Conservation (phyloP, 2,797 vertebrate genomes). For the Heliangelus exortis region DNA sequence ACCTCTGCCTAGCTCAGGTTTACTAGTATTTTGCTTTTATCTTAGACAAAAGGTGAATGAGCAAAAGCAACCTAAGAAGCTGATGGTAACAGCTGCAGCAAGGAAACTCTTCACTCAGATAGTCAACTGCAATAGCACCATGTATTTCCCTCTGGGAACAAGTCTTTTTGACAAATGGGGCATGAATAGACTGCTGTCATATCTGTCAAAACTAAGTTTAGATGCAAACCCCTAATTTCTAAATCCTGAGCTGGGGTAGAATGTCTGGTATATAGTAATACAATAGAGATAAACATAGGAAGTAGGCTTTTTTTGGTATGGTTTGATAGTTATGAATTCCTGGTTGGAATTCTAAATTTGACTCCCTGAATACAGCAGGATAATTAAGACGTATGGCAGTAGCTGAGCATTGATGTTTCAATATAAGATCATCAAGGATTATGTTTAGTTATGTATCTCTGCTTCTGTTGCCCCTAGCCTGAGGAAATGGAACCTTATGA, state of each 20-base stretch:
- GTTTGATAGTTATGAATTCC: background rate
- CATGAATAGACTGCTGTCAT: background rate
- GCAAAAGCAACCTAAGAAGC: background rate
- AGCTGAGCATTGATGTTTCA: background rate
- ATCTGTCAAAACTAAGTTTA: background rate
- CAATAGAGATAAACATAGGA: background rate
- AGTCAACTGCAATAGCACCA: background rate
- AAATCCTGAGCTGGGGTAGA: background rate
- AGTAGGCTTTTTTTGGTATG: background rate
- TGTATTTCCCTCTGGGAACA: background rate
- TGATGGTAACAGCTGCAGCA: background rate
- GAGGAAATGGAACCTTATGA: conserved; percentile 56
- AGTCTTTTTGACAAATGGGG: background rate
- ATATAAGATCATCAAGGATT: background rate
- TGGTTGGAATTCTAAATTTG: background rate
- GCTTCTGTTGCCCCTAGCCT: conserved; percentile 6
- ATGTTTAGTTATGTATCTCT: background rate
- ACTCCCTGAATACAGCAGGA: background rate
- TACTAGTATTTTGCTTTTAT: background rate
- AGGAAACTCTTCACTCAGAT: background rate
- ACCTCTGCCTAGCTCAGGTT: background rate
- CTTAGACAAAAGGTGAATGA: background rate
- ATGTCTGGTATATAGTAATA: background rate
- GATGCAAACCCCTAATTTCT: background rate
- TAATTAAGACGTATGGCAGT: background rate